A percentile compares a stretch with the other conserved stretches of the same genome.
These are phyloP conservation scores for Mantis religiosa DNA, from an alignment of 2,888 invertebrate genomes.

Conservation along the genomic window DNA sequence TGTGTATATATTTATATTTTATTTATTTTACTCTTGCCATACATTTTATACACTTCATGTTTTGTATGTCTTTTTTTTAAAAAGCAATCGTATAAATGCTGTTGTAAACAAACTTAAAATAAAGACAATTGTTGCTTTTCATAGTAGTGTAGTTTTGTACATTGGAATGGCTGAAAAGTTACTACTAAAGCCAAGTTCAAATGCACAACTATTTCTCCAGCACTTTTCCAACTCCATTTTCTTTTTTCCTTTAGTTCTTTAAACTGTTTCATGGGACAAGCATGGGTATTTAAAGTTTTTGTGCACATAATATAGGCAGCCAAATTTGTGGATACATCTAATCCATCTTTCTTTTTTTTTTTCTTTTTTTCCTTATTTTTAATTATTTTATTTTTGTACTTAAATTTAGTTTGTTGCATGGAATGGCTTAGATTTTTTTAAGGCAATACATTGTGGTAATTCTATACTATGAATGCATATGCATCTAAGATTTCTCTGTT, in stretches of 20 bases:
- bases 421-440: background rate
- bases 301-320: background rate
- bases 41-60: background rate
- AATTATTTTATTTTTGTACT: too few relatives aligned
- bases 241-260: background rate
- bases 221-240: background rate
- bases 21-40: background rate
- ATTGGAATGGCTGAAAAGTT: background rate
- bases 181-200: too few relatives aligned
- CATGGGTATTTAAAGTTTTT: background rate
- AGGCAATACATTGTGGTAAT: background rate
- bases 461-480: background rate
- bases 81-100: background rate
- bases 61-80: background rate
- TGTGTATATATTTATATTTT: background rate
- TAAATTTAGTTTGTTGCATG: background rate
- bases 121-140: background rate
- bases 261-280: background rate
- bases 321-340: too few relatives aligned
- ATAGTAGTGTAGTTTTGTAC: background rate
- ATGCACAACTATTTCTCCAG: too few relatives aligned
- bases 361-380: too few relatives aligned
- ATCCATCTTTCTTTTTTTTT: too few relatives aligned
- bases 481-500: background rate
- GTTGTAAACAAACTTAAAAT: background rate